A percentile compares a stretch with the other conserved stretches of the same genome.
phyloP scores from a whole-genome alignment of 2,113 vertebrate genomes.

The Gorsachius goisagi region DNA sequence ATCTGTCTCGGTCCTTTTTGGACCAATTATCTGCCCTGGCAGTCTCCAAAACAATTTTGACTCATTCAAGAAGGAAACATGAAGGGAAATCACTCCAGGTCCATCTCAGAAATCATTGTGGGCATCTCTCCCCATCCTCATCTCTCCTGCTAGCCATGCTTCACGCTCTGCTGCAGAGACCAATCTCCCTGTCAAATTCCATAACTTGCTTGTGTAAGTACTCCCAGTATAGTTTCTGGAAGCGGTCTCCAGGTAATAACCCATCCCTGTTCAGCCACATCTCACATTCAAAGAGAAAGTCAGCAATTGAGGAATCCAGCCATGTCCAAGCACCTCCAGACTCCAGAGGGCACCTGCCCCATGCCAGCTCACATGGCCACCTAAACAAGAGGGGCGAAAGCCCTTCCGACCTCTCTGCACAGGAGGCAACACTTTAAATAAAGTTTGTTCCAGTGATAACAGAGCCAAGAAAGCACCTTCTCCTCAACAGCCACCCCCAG shows the following conservation, averaged over 20 bases:
- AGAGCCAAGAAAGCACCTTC: neutral
- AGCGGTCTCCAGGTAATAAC: neutral
- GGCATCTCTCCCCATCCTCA: neutral
- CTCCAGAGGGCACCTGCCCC: neutral
- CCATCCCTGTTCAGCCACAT: neutral
- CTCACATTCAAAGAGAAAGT: neutral
- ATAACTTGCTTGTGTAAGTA: neutral
- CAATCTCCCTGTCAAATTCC: neutral
- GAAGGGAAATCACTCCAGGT: slow-evolving; percentile 24
- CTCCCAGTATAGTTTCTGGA: neutral
- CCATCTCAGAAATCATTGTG: neutral
- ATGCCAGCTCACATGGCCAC: rapidly evolving
- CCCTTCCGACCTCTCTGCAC: neutral
- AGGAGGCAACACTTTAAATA: neutral
- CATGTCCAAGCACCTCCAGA: neutral
- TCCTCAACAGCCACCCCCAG: neutral
- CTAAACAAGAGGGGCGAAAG: neutral
- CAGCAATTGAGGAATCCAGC: neutral
- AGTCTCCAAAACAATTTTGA: neutral
- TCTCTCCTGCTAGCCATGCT: neutral
- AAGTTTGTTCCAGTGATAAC: neutral
- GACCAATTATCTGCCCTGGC: neutral
- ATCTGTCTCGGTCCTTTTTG: neutral
- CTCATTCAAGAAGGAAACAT: neutral
- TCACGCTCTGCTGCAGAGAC: neutral